Conservation (phyloP, 2,888 invertebrate genomes). For the Lasioglossum malachurum region DNA sequence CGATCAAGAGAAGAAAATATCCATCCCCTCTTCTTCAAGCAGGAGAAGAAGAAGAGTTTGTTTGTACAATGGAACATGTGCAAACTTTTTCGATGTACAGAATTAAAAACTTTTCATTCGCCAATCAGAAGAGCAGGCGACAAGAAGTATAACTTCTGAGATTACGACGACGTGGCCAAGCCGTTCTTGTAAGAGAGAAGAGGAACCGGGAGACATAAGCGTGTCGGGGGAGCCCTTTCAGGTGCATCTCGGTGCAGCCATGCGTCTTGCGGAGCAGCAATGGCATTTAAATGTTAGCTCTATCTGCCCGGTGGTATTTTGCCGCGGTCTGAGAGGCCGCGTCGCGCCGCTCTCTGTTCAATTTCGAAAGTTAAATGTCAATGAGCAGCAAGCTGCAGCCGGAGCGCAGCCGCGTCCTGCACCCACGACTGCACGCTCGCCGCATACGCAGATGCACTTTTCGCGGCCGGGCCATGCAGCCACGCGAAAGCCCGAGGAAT, state of each 20-base stretch:
- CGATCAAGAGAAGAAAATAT: no score
- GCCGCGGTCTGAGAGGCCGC: slow-evolving; percentile 67
- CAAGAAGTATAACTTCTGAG: background rate
- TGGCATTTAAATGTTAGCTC: slow-evolving; percentile 84
- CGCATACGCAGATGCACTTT: slow-evolving; percentile 53
- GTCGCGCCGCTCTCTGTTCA: slow-evolving; percentile 72
- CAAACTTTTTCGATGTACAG: no score
- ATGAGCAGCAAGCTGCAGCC: slow-evolving; percentile 64
- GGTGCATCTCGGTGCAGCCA: slow-evolving; percentile 60
- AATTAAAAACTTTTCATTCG: background rate
- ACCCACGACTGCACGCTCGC: slow-evolving; percentile 36
- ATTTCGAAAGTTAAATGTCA: slow-evolving; percentile 84
- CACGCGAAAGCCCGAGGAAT: slow-evolving; percentile 26
- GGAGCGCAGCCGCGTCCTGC: slow-evolving; percentile 16
- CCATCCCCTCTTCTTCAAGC: no score
- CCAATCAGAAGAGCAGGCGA: background rate
- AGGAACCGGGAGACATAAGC: background rate
- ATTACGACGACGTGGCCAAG: background rate
- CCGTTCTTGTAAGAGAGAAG: background rate
- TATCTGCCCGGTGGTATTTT: slow-evolving; percentile 81
- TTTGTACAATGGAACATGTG: no score
- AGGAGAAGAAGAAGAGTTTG: no score
- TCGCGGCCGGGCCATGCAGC: slow-evolving; percentile 33
- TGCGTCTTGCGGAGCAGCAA: slow-evolving; percentile 70
- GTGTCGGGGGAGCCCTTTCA: slow-evolving; percentile 36